These are phyloP conservation scores for Euzetes globulus DNA, from an alignment of 2,888 invertebrate genomes.

Conservation along the genomic window DNA sequence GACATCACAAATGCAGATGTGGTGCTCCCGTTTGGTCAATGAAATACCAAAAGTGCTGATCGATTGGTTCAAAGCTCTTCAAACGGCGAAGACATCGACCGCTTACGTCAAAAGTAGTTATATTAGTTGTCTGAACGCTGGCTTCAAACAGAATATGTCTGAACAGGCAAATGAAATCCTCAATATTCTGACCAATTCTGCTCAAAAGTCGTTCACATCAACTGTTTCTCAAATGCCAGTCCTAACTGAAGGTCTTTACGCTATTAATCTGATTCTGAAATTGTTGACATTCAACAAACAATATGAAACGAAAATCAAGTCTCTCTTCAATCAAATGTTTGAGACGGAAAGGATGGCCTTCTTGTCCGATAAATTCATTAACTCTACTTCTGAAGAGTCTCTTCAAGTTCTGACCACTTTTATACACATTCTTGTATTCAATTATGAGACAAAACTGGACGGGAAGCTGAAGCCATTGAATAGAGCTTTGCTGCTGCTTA, in stretches of 20 bases:
- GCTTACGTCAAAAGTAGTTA: conserved; percentile 69
- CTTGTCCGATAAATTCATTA: conserved; percentile 70
- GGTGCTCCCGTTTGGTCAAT: conserved; percentile 50
- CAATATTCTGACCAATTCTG: conserved; percentile 60
- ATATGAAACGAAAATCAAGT: conserved; percentile 50
- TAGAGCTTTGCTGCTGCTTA: conserved; percentile 28
- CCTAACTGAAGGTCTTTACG: conserved; percentile 65
- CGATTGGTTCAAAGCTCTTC: conserved; percentile 58
- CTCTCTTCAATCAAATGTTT: conserved; percentile 62
- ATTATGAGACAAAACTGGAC: conserved; percentile 27
- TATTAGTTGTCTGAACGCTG: conserved; percentile 63
- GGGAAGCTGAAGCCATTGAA: conserved; percentile 21
- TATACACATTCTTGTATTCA: conserved; percentile 25
- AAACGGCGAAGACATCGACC: conserved; percentile 65
- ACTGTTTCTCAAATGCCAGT: conserved; percentile 50
- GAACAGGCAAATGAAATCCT: conserved; percentile 48
- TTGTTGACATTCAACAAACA: conserved; percentile 52
- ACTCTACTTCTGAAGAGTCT: conserved; percentile 60
- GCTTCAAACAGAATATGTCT: conserved; percentile 48
- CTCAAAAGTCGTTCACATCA: conserved; percentile 68
- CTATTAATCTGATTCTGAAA: conserved; percentile 60
- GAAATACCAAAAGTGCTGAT: conserved; percentile 56
- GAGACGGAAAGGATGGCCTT: conserved; percentile 71
- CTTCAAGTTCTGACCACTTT: conserved; percentile 32
- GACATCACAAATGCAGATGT: conserved; percentile 68